A percentile compares a stretch with the other conserved stretches of the same genome.
Conservation (phyloP, 1,140 invertebrate species). For the Zaprionus ornatus region DNA sequence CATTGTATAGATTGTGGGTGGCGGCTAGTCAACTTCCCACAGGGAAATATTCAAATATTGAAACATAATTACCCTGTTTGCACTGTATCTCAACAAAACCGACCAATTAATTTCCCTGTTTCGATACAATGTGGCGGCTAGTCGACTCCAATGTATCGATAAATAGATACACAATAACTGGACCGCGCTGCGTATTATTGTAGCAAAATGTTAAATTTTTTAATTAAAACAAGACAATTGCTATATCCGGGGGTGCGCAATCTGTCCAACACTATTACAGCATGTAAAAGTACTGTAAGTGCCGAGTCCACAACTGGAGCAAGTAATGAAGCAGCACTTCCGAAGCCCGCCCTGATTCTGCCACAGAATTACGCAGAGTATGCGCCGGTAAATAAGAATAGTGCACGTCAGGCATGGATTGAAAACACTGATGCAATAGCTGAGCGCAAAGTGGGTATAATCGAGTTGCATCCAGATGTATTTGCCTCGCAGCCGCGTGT, state of each 20-base stretch:
- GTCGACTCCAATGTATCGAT: conserved; percentile 20
- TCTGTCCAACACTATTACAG: conserved; percentile 34
- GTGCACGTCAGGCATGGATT: conserved; percentile 92
- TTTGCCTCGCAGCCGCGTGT: conserved; percentile 93
- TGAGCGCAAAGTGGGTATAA: conserved; percentile 92
- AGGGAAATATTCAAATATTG: too few species aligned
- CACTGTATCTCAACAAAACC: neutral
- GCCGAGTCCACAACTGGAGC: conserved; percentile 4
- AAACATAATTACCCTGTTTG: neutral
- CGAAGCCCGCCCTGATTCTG: conserved; percentile 51
- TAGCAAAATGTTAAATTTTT: conserved; percentile 75
- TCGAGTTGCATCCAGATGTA: conserved; percentile 94
- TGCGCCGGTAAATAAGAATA: conserved; percentile 54
- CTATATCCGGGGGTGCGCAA: conserved; percentile 55
- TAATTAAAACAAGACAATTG: conserved; percentile 69
- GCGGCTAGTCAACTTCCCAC: too few species aligned
- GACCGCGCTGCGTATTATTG: conserved; percentile 3
- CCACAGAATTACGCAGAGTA: conserved; percentile 58
- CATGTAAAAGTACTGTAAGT: conserved; percentile 10
- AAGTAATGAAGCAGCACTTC: neutral
- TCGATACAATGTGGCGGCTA: conserved; percentile 7
- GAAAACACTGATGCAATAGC: conserved; percentile 93
- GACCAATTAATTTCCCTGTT: neutral
- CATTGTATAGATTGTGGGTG: too few species aligned
- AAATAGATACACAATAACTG: conserved; percentile 26